These are phyloP conservation scores for Chymomyza fuscimana DNA, from an alignment of 2,888 invertebrate species.

Conservation along the genomic window DNA sequence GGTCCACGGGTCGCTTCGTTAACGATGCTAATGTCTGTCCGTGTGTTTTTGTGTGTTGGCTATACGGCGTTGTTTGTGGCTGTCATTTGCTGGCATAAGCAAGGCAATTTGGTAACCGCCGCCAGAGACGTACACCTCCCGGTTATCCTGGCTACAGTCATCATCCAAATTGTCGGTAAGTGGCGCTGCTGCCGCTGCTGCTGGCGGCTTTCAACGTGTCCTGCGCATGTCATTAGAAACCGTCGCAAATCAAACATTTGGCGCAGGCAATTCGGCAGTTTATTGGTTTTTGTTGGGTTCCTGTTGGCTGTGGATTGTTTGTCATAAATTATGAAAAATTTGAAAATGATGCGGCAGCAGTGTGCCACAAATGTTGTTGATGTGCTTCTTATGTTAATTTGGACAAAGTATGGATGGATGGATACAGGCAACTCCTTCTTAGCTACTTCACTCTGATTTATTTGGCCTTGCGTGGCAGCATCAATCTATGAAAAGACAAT, in stretches of 20 bases:
- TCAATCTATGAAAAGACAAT: constrained; percentile 8
- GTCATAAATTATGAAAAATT: constrained; percentile 41
- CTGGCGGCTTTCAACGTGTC: constrained; percentile 35
- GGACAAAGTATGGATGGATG: not conserved
- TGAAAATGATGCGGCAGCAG: constrained; percentile 2
- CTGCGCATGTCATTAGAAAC: constrained; percentile 54
- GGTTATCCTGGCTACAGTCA: not conserved
- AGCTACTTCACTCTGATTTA: not conserved
- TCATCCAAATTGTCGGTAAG: not conserved
- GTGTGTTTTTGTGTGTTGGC: not conserved
- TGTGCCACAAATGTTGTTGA: constrained; percentile 36
- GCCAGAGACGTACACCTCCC: not conserved
- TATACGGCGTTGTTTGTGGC: not conserved
- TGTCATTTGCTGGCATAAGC: constrained; percentile 26
- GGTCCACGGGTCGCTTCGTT: not conserved
- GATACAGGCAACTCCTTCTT: not conserved
- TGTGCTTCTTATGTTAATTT: constrained; percentile 58
- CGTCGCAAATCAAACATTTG: constrained; percentile 48
- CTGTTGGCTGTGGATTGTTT: not conserved
- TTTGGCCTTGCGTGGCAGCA: not conserved
- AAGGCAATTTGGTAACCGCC: constrained; percentile 22
- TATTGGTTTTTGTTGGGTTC: constrained; percentile 22
- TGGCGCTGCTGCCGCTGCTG: not conserved
- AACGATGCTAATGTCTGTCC: constrained; percentile 2
- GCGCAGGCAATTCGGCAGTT: constrained; percentile 26